phyloP scores from a whole-genome alignment of 2,113 vertebrate genomes.

The Chamaea fasciata region DNA sequence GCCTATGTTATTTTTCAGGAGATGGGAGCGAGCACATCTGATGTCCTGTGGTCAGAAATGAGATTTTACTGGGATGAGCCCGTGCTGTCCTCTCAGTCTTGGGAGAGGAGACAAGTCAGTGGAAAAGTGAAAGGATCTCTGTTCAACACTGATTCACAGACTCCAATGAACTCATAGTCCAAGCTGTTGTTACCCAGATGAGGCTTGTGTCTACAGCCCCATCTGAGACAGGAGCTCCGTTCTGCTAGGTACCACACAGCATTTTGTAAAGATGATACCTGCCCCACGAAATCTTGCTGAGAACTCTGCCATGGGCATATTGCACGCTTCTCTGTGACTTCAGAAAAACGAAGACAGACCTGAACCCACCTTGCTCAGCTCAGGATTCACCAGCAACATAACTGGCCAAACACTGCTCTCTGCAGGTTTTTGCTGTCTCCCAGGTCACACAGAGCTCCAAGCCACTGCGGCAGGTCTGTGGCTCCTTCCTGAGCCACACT shows the following conservation, averaged over 20 bases:
- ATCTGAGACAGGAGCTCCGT: background rate
- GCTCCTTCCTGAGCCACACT: background rate
- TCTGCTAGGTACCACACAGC: background rate
- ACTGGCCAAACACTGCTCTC: fast-evolving
- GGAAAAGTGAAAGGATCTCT: background rate
- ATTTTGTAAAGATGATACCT: background rate
- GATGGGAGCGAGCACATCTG: background rate
- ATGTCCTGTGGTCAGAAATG: background rate
- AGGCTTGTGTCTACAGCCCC: background rate
- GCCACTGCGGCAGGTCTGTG: background rate
- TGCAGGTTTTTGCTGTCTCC: background rate
- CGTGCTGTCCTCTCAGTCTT: background rate
- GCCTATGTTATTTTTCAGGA: background rate
- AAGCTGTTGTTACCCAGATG: background rate
- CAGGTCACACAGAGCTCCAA: background rate
- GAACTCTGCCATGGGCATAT: background rate
- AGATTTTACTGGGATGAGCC: background rate
- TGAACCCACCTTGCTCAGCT: background rate
- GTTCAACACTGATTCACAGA: background rate
- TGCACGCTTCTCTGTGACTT: background rate
- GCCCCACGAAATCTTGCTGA: background rate
- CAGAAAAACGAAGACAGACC: background rate
- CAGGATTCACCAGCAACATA: background rate
- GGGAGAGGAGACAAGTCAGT: background rate
- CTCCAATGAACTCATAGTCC: background rate